These are phyloP conservation scores for Apodemus agrarius DNA, from an alignment of 2,797 vertebrate genomes.

Conservation along the genomic window DNA sequence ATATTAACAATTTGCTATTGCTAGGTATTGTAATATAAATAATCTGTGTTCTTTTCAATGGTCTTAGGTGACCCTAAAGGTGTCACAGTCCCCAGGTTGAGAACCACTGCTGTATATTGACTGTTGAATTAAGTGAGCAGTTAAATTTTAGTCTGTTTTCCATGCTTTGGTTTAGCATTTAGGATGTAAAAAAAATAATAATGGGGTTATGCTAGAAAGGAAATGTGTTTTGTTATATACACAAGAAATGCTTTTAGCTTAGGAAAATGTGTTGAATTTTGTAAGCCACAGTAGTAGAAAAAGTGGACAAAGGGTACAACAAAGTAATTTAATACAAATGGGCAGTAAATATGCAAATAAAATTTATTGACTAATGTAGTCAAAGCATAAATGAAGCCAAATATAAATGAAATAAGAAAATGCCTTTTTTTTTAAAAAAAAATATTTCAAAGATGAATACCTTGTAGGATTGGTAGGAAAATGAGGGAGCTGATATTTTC, in stretches of 20 bases:
- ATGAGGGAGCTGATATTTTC: background rate
- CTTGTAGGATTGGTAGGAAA: constrained; percentile 1
- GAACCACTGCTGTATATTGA: background rate
- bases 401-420: constrained; percentile 35
- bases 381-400: background rate
- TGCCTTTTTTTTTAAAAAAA: background rate
- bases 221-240: background rate
- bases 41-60: background rate
- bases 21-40: background rate
- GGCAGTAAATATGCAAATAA: background rate
- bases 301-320: background rate
- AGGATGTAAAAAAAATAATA: background rate
- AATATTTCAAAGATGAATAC: constrained; percentile 33
- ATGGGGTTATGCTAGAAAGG: constrained; percentile 31
- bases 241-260: background rate
- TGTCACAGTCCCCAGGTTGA: background rate
- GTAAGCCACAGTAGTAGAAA: background rate
- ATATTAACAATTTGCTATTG: background rate
- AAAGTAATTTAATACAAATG: constrained; percentile 40
- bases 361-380: constrained; percentile 18
- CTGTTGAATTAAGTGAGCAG: constrained; percentile 1
- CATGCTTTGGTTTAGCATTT: background rate
- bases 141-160: background rate
- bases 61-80: background rate
- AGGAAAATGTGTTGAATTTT: constrained; percentile 39